A percentile compares a stretch with the other conserved stretches of the same genome.
phyloP scores from a whole-genome alignment of 2,113 vertebrate species.

The Oceanites oceanicus region DNA sequence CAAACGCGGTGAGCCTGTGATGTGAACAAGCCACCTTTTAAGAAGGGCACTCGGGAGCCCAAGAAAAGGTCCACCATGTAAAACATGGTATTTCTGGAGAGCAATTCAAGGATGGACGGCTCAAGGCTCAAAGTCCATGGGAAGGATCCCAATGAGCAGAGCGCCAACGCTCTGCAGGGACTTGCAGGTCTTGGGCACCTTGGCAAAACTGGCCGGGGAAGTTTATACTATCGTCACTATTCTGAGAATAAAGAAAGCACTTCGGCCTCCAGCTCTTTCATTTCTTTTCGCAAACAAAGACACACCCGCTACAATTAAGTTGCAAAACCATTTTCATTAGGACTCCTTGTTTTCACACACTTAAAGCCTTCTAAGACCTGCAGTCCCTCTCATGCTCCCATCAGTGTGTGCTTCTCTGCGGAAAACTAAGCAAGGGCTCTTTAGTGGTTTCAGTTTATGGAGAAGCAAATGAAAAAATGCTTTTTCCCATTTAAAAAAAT shows the following conservation, averaged over 20 bases:
- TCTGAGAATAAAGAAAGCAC: background rate
- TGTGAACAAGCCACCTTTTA: background rate
- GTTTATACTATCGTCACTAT: background rate
- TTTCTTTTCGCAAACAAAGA: constrained; percentile 45
- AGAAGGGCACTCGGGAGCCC: background rate
- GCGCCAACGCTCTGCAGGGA: background rate
- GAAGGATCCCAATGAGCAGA: background rate
- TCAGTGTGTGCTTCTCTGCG: background rate
- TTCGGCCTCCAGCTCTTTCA: constrained; percentile 35
- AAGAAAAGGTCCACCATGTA: background rate
- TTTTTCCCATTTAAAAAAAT: background rate
- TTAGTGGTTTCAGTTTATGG: background rate
- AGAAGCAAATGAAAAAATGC: background rate
- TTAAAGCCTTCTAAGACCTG: background rate
- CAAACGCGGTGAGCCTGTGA: background rate
- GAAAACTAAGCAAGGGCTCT: background rate
- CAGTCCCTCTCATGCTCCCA: background rate
- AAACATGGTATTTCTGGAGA: background rate
- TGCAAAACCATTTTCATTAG: constrained; percentile 37
- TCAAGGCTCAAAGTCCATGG: background rate
- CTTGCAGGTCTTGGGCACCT: background rate
- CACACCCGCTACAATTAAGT: constrained; percentile 48
- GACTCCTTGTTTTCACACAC: constrained; percentile 13
- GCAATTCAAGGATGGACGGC: accelerated
- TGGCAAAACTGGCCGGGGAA: constrained; percentile 25